Evolutionary conservation across 1,140 invertebrate genomes (phyloP), one percentile per base, ranked within the genome.

Genomic region (Cataglyphis hispanica): DNA sequence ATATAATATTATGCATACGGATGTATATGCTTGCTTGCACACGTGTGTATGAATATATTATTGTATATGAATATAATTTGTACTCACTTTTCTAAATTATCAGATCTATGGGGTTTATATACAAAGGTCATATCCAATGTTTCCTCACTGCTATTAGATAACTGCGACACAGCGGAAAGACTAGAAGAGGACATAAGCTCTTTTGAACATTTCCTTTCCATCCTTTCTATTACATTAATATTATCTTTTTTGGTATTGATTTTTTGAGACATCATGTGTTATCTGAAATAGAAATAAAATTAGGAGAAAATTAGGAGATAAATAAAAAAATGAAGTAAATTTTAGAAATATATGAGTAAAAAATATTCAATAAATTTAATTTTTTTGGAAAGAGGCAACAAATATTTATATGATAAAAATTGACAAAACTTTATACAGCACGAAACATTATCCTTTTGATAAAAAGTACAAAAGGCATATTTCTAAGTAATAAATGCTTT

Each of bases 61-160:
- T n/a, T 16, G 43, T 46, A 2, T 10, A 11, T 43, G 11, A 19
- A 50, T 50, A 16, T 16, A 50, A 19, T 50, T 50, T 16, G 3
- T 50, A 86, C 74, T 89, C 76, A 94, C 94, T 93, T 92, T 87
- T 94, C 89, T 40, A 87, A 85, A 27, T 89, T 91, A 70, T 93
- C 91, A 27, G 89, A 85, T 87, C 92, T 93, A 72, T 92, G 91
- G 56, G 92, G 90, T 84, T 92, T 93, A 78, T 94, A 92, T 61
- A 95, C 90, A 85, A 94, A 92, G n/a, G 94, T 93, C 86, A 31
- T 31, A 31, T 95, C 94, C 37, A 95, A 88, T 25, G 93, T 88
- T 86, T 95, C 94, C 70, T 95, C 94, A 86, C 93, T 95, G 84
- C 94, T 94, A 86, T 94, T 94, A 10, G 94, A 95, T 75, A 95